Conservation (phyloP, 2,113 vertebrate genomes). For the Propithecus coquereli region DNA sequence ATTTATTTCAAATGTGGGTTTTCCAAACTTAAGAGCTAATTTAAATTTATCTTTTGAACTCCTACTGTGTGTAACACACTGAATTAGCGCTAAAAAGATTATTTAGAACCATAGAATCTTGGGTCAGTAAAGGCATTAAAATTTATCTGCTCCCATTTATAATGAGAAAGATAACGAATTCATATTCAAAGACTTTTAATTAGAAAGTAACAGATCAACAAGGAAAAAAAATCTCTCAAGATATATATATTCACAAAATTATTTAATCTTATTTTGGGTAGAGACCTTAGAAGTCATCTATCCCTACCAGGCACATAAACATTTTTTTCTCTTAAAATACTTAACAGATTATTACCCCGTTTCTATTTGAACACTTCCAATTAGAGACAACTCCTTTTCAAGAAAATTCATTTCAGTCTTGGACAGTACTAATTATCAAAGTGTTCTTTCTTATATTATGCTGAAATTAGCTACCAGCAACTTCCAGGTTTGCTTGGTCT, state of each 20-base stretch:
- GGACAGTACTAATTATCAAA: background rate
- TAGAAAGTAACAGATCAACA: background rate
- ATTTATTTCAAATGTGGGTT: slow-evolving; percentile 30
- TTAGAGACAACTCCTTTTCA: background rate
- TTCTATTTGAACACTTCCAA: slow-evolving; percentile 22
- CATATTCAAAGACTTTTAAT: background rate
- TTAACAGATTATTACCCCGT: background rate
- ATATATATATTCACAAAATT: background rate
- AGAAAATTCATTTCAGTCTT: slow-evolving; percentile 2
- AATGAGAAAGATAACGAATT: slow-evolving; percentile 30
- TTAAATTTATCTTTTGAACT: slow-evolving; percentile 54
- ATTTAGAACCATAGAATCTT: slow-evolving; percentile 3
- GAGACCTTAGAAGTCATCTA: background rate
- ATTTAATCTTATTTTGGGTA: slow-evolving; percentile 9
- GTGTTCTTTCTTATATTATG: background rate
- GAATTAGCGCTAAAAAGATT: slow-evolving; percentile 25
- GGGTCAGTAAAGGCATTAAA: background rate
- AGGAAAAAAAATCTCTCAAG: background rate
- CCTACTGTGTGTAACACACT: background rate
- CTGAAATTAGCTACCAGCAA: background rate
- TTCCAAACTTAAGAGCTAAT: slow-evolving; percentile 35
- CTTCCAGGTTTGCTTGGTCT: background rate
- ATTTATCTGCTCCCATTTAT: slow-evolving; percentile 11
- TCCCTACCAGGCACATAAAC: background rate
- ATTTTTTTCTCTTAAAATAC: background rate